These are phyloP conservation scores for Sphaerodactylus townsendi DNA, from an alignment of 2,113 vertebrate species.

Conservation along the genomic window DNA sequence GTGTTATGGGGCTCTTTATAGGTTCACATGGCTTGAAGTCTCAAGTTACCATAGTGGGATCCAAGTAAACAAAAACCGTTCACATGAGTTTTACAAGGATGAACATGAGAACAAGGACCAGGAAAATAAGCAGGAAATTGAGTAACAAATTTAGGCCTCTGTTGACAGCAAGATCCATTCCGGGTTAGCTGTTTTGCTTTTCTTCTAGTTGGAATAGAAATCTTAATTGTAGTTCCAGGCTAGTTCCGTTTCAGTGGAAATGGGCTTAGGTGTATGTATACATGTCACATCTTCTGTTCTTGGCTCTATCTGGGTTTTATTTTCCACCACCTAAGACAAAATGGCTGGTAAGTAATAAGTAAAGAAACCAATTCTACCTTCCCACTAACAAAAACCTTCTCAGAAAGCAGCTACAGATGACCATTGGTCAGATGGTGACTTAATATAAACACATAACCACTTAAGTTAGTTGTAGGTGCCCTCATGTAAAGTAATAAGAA, in stretches of 20 bases:
- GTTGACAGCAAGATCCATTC: conserved; percentile 76
- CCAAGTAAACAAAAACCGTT: conserved; percentile 1
- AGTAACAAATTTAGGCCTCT: conserved; percentile 79
- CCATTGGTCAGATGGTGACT: not conserved
- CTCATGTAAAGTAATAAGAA: not conserved
- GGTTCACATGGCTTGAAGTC: not conserved
- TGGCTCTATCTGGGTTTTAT: not conserved
- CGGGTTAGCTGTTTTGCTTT: conserved; percentile 21
- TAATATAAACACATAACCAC: not conserved
- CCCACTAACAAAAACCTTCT: not conserved
- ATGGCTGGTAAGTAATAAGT: not conserved
- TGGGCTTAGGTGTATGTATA: not conserved
- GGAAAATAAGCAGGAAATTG: conserved; percentile 80
- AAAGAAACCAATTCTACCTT: not conserved
- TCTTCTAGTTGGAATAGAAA: conserved; percentile 41
- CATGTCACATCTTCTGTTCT: not conserved
- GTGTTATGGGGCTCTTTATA: not conserved
- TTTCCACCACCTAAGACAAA: conserved; percentile 23
- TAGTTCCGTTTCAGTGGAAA: not conserved
- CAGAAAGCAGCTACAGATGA: not conserved
- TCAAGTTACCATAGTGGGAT: conserved; percentile 19
- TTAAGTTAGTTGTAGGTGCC: not conserved
- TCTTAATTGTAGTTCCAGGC: conserved; percentile 24
- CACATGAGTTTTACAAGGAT: conserved; percentile 81
- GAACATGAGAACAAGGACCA: conserved; percentile 78